These are phyloP conservation scores for Lithodes maja DNA, from an alignment of 2,888 invertebrate genomes.

Conservation along the genomic window DNA sequence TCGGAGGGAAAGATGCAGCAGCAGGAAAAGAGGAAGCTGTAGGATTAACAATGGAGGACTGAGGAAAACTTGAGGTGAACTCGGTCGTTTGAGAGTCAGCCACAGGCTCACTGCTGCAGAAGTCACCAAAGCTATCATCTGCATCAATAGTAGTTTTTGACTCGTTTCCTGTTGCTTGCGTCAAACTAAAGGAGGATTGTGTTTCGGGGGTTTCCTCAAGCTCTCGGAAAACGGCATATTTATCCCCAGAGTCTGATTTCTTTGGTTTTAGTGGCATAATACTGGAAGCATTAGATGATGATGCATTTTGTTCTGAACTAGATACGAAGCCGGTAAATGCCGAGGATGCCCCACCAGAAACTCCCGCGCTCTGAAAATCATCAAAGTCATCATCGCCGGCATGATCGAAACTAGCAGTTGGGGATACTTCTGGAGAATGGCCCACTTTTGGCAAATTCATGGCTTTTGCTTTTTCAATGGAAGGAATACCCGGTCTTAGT, in stretches of 20 bases:
- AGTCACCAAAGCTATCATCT: constrained; percentile 36
- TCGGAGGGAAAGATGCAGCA: constrained; percentile 25
- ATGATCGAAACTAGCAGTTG: constrained; percentile 59
- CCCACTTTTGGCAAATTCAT: constrained; percentile 66
- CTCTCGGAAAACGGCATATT: constrained; percentile 60
- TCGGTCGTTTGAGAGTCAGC: neutral
- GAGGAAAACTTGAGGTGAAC: neutral
- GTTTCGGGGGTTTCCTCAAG: constrained; percentile 16
- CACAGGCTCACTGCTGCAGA: constrained; percentile 34
- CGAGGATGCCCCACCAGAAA: neutral
- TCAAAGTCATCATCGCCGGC: constrained; percentile 64
- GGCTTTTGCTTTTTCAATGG: constrained; percentile 49
- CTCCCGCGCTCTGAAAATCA: constrained; percentile 62
- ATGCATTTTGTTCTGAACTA: neutral
- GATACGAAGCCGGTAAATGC: neutral
- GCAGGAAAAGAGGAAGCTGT: neutral
- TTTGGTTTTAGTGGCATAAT: constrained; percentile 2
- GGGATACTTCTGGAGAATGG: constrained; percentile 58
- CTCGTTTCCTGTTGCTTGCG: neutral
- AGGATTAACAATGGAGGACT: neutral
- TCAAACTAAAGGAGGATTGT: neutral
- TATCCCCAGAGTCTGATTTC: constrained; percentile 42
- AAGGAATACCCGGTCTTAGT: neutral
- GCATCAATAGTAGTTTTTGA: neutral
- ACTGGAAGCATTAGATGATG: neutral